A percentile compares a stretch with the other conserved stretches of the same genome.
Evolutionary conservation across 2,888 invertebrate genomes (phyloP).

Genomic region (Tiliacea citrago): DNA sequence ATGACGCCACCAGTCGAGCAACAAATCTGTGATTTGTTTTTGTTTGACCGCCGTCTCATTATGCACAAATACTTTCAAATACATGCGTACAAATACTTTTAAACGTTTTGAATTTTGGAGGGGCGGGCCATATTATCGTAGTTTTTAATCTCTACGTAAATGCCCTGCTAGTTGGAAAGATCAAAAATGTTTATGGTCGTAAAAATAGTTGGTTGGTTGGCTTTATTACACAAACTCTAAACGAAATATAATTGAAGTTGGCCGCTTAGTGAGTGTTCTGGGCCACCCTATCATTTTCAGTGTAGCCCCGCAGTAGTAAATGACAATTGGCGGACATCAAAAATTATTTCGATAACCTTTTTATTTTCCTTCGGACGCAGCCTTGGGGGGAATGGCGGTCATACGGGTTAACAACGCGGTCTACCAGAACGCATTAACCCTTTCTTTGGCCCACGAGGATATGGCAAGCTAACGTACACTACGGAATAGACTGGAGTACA

Average conservation of each 20-base stretch:
- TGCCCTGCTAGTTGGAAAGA: too few relatives aligned
- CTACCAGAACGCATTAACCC: slow-evolving; percentile 81
- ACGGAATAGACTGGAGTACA: slow-evolving; percentile 63
- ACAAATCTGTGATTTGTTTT: too few relatives aligned
- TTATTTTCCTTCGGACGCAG: slow-evolving; percentile 76
- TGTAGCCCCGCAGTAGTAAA: slow-evolving; percentile 66
- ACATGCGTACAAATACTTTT: too few relatives aligned
- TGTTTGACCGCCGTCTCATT: too few relatives aligned
- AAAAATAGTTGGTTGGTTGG: slow-evolving; percentile 54
- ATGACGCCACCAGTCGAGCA: too few relatives aligned
- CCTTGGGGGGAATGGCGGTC: slow-evolving; percentile 78
- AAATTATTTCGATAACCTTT: slow-evolving; percentile 82
- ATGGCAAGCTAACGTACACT: slow-evolving; percentile 66
- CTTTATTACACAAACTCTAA: slow-evolving; percentile 62
- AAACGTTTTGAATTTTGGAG: too few relatives aligned
- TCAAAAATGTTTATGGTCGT: too few relatives aligned
- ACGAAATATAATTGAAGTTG: slow-evolving; percentile 66
- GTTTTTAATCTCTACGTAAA: too few relatives aligned
- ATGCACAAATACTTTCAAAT: too few relatives aligned
- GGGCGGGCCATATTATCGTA: too few relatives aligned
- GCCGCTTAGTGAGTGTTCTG: slow-evolving; percentile 59
- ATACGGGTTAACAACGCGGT: slow-evolving; percentile 77
- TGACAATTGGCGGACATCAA: slow-evolving; percentile 78
- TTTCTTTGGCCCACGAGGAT: slow-evolving; percentile 76
- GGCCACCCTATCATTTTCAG: slow-evolving; percentile 65